These are phyloP conservation scores for Eilema depressum DNA, from an alignment of 2,888 invertebrate species.

Conservation along the genomic window DNA sequence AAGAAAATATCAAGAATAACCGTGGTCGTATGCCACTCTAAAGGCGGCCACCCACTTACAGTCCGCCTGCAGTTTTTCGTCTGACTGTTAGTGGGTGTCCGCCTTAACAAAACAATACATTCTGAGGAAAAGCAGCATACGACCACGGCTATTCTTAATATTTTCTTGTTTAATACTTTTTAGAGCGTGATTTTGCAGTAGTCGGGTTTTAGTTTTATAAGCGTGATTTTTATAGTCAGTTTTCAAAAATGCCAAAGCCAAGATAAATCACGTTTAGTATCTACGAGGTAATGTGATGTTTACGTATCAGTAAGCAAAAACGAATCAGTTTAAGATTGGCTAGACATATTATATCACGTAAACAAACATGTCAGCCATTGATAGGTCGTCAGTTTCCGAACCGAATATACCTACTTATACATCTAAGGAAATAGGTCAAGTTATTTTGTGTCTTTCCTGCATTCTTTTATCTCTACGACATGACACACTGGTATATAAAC, in stretches of 20 bases:
- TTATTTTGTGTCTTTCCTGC: background rate
- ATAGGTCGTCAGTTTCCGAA: background rate
- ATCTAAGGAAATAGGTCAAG: background rate
- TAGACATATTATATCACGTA: background rate
- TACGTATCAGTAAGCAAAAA: background rate
- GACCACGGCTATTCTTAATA: too few relatives aligned
- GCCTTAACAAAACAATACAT: too few relatives aligned
- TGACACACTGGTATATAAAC: background rate
- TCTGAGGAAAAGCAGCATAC: too few relatives aligned
- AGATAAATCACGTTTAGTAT: background rate
- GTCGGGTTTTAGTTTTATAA: too few relatives aligned
- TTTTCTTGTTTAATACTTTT: too few relatives aligned
- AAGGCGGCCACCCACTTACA: too few relatives aligned
- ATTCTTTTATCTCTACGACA: background rate
- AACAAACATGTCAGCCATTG: constrained; percentile 1
- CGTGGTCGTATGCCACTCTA: too few relatives aligned
- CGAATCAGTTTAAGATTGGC: background rate
- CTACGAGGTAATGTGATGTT: background rate
- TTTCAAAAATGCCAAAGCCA: background rate
- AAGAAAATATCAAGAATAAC: too few relatives aligned
- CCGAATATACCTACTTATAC: background rate
- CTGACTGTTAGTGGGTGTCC: too few relatives aligned
- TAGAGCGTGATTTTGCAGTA: too few relatives aligned
- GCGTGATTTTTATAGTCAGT: too few relatives aligned
- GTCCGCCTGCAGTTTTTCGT: too few relatives aligned